These are phyloP conservation scores for Lasioglossum vierecki DNA, from an alignment of 2,888 invertebrate species.

Conservation along the genomic window DNA sequence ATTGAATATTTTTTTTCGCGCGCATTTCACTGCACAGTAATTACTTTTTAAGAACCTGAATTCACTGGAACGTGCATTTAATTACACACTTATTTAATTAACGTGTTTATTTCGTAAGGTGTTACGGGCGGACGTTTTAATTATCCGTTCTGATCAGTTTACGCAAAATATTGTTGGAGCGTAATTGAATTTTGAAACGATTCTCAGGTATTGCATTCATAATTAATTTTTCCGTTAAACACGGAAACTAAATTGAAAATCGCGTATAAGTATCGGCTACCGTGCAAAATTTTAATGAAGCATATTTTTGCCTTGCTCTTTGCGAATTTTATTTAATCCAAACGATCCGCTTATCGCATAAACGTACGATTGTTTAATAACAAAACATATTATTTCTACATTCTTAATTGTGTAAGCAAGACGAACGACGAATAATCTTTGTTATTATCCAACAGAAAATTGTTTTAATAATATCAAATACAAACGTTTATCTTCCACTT, in stretches of 20 bases:
- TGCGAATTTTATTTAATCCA: neutral
- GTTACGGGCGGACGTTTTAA: neutral
- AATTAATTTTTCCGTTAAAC: neutral
- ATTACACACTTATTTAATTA: slow-evolving; percentile 8
- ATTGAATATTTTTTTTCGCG: slow-evolving; percentile 2
- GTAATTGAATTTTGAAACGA: neutral
- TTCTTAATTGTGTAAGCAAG: too few relatives aligned
- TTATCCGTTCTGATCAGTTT: neutral
- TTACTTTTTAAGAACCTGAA: neutral
- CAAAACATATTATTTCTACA: too few relatives aligned
- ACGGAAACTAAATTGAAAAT: neutral
- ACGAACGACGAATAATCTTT: too few relatives aligned
- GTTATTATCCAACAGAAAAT: neutral
- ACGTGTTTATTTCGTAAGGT: neutral
- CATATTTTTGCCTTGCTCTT: neutral
- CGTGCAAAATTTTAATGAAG: neutral
- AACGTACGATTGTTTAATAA: neutral
- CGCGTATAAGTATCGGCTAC: neutral
- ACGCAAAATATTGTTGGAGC: neutral
- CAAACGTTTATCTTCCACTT: too few relatives aligned
- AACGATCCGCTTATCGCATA: neutral
- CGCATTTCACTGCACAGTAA: neutral
- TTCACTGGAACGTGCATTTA: neutral
- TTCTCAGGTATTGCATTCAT: neutral
- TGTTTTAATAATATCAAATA: too few relatives aligned